Conservation (phyloP, 2,113 vertebrate genomes). For the Trematomus loennbergii region DNA sequence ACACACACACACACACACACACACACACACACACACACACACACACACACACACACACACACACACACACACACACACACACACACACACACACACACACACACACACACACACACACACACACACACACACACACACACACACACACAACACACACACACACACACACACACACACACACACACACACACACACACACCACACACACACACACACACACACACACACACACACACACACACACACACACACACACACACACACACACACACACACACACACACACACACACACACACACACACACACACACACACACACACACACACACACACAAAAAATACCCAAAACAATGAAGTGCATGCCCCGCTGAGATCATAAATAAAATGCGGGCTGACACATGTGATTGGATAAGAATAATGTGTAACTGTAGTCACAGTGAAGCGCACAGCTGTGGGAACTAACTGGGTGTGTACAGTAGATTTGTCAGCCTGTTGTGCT, state of each 20-base stretch:
- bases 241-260: too few species aligned
- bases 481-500: slow-evolving; percentile 26
- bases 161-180: too few species aligned
- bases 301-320: too few species aligned
- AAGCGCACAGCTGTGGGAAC: slow-evolving; percentile 44
- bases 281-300: too few species aligned
- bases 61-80: background rate
- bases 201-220: too few species aligned
- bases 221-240: too few species aligned
- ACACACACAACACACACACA: too few species aligned
- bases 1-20: too few species aligned
- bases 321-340: background rate
- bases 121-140: too few species aligned
- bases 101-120: background rate
- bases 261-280: too few species aligned
- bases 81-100: slow-evolving; percentile 2
- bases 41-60: slow-evolving; percentile 1
- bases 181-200: too few species aligned
- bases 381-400: slow-evolving; percentile 1
- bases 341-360: background rate
- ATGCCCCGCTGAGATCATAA: background rate
- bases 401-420: slow-evolving; percentile 47
- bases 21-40: background rate
- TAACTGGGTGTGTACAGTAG: slow-evolving; percentile 4
- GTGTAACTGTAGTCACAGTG: slow-evolving; percentile 27